phyloP scores from a whole-genome alignment of 2,888 invertebrate genomes.

The Sesia apiformis region DNA sequence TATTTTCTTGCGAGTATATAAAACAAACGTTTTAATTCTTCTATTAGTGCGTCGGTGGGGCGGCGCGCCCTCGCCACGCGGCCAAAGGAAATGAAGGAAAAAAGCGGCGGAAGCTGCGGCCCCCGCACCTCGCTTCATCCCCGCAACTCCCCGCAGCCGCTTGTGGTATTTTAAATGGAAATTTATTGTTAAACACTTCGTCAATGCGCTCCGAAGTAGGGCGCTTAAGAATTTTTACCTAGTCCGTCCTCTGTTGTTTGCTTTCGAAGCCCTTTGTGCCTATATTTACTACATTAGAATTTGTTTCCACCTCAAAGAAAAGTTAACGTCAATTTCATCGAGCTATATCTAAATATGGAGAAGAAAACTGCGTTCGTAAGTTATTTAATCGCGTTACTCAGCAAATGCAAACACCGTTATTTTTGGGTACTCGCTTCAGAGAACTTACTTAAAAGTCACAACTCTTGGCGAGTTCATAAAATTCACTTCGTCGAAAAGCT shows the following conservation, averaged over 20 bases:
- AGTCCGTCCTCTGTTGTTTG: constrained; percentile 29
- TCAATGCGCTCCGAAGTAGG: constrained; percentile 49
- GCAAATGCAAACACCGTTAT: background rate
- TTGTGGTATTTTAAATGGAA: constrained; percentile 74
- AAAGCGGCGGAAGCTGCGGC: constrained; percentile 63
- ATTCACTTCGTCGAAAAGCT: constrained; percentile 59
- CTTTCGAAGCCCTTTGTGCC: background rate
- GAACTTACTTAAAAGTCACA: constrained; percentile 35
- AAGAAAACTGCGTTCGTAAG: too few species aligned
- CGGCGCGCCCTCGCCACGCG: constrained; percentile 55
- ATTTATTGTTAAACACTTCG: constrained; percentile 74
- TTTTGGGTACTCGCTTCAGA: background rate
- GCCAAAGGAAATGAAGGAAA: constrained; percentile 72
- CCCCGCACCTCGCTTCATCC: constrained; percentile 21
- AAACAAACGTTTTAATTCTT: constrained; percentile 61
- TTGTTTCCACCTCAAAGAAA: constrained; percentile 1
- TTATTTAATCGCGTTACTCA: too few species aligned
- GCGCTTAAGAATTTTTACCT: constrained; percentile 50
- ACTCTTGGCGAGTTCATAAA: constrained; percentile 65
- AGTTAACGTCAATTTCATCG: background rate
- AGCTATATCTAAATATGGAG: background rate
- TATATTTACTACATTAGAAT: background rate
- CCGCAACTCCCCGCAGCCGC: constrained; percentile 22
- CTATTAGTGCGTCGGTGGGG: constrained; percentile 26
- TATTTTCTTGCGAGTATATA: constrained; percentile 12